Conservation (phyloP, 1,140 invertebrate species). For the Bactericera cockerelli region DNA sequence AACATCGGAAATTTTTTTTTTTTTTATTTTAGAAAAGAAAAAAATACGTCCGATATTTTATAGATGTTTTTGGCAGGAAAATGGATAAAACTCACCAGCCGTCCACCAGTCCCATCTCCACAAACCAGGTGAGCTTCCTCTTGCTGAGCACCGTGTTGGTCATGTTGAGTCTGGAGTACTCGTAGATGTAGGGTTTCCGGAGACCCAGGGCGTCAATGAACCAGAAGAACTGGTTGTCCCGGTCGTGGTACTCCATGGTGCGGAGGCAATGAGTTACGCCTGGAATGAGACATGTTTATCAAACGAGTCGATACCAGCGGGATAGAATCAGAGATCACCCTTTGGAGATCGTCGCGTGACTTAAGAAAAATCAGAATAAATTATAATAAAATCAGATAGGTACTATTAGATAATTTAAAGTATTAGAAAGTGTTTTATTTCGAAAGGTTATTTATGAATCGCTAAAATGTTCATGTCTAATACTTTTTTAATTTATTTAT, state of each 20-base stretch:
- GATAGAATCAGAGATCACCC: too few species aligned
- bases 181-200: constrained; percentile 86
- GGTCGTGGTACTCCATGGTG: constrained; percentile 96
- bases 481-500: too few species aligned
- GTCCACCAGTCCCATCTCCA: constrained; percentile 80
- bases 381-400: too few species aligned
- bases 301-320: too few species aligned
- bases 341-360: too few species aligned
- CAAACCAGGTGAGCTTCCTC: constrained; percentile 94
- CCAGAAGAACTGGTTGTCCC: constrained; percentile 97
- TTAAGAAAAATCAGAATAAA: too few species aligned
- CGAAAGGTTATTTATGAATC: too few species aligned
- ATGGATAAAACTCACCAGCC: constrained; percentile 61
- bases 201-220: constrained; percentile 74
- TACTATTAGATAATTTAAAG: too few species aligned
- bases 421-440: too few species aligned
- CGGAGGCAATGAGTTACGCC: constrained; percentile 86
- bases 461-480: too few species aligned
- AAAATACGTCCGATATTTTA: background rate
- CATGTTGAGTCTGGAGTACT: constrained; percentile 86
- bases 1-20: too few species aligned
- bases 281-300: background rate
- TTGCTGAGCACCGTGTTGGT: constrained; percentile 96
- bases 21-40: too few species aligned
- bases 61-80: background rate